Evolutionary conservation across 2,113 vertebrate genomes (phyloP), one percentile per base, ranked within the genome.

Genomic region (Chauna torquata): DNA sequence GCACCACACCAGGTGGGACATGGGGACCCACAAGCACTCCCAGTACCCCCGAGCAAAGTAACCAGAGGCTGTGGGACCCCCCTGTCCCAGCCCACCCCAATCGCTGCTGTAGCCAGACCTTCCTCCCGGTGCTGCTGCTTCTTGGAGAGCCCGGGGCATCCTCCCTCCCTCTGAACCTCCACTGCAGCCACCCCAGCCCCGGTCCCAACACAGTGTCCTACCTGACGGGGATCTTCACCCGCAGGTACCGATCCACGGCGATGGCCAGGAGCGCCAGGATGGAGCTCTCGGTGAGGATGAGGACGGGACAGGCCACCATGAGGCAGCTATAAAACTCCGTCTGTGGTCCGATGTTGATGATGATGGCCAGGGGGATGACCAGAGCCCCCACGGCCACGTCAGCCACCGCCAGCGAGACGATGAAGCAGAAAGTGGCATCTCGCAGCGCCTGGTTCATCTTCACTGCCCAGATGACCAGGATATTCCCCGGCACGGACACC

Each of bases 391-490:
- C 99, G 0, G 99, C 99, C 97, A 99, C 99, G 17, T 99, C 99
- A 45, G 99, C 99, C 98, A 99, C 98, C 0, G 99, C 99, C 97
- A 99, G 98, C 0, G 99, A 99, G 32, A 99, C 99, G 61, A 99
- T 99, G 97, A 99, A 99, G 97, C 98, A 99, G 96, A 99, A 99
- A 47, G 99, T 99, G 94, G 99, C 99, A 76, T 99, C 99, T 70
- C 99, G 96, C 79, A 99, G 92, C 1, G 99, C 98, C 74, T 99
- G 99, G 98, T 99, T 99, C 71, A 99, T 99, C 78, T 98, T 99
- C 95, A 99, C 99, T 5, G 99, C 99, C 99, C 99, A 99, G n/a
- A 99, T 99, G 78, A 99, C 99, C 99, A 99, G 98, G 93, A 99
- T 98, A 66, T 99, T 99, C 16, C 99, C 99, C 1, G 99, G 98